These are phyloP conservation scores for Mycteria americana DNA, from an alignment of 2,797 vertebrate genomes.

Conservation along the genomic window DNA sequence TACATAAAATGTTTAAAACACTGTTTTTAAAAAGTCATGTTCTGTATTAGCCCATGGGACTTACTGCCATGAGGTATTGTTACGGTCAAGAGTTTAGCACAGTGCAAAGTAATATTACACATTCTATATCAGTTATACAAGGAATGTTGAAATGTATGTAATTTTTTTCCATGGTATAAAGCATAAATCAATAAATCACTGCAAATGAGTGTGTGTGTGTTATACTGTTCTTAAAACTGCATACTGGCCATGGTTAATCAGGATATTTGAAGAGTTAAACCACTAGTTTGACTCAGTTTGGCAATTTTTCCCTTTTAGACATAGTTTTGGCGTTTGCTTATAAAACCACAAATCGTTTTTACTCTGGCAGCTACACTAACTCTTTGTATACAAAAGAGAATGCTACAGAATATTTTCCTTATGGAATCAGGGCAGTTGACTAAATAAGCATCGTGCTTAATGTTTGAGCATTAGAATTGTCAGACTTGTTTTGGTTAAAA, in stretches of 20 bases:
- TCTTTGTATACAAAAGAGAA: neutral
- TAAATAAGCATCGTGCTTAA: neutral
- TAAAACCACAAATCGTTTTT: neutral
- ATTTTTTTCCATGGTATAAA: neutral
- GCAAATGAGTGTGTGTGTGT: neutral
- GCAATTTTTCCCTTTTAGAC: neutral
- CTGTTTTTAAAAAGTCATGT: neutral
- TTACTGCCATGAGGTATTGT: neutral
- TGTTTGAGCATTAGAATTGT: neutral
- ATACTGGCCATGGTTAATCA: neutral
- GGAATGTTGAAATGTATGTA: neutral
- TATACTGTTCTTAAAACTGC: neutral
- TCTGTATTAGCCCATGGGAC: neutral
- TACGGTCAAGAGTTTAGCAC: neutral
- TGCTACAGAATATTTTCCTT: neutral
- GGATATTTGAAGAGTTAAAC: neutral
- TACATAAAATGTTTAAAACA: neutral
- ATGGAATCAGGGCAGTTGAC: neutral
- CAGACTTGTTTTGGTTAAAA: neutral
- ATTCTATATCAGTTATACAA: neutral
- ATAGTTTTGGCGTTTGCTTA: neutral
- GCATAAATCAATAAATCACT: neutral
- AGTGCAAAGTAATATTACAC: neutral
- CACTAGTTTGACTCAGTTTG: neutral
- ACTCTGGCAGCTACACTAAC: neutral